A percentile compares a stretch with the other conserved stretches of the same genome.
phyloP scores from a whole-genome alignment of 2,888 invertebrate species.

The Eumerus sabulonum region DNA sequence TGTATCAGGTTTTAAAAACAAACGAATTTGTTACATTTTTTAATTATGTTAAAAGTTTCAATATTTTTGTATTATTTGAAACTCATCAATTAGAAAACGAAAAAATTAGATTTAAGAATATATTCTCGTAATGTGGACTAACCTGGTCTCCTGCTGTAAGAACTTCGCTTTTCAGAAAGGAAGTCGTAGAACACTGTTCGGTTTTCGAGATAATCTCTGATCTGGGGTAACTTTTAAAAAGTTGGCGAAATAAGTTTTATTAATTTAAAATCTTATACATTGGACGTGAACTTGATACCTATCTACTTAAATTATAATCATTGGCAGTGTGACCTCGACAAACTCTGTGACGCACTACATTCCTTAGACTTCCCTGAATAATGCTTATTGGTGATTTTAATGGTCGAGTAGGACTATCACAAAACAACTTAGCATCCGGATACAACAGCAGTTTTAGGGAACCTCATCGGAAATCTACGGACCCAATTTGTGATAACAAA shows the following conservation, averaged over 20 bases:
- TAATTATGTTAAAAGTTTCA: too few relatives aligned
- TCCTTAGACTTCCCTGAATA: not conserved
- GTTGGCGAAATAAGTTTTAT: conserved; percentile 4
- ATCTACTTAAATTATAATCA: conserved; percentile 1
- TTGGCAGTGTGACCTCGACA: conserved; percentile 5
- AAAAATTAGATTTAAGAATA: too few relatives aligned
- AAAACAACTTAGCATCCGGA: conserved; percentile 9
- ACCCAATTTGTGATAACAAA: conserved; percentile 3
- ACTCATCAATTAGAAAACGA: too few relatives aligned
- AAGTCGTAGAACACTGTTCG: not conserved
- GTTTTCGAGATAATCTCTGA: not conserved
- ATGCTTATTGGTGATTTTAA: too few relatives aligned
- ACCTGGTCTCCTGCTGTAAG: too few relatives aligned
- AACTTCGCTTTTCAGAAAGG: too few relatives aligned
- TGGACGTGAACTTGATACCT: too few relatives aligned
- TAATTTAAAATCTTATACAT: not conserved
- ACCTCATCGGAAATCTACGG: not conserved
- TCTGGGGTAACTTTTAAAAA: not conserved
- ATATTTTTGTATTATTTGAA: too few relatives aligned
- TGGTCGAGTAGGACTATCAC: too few relatives aligned
- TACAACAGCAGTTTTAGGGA: not conserved
- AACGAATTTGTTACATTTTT: too few relatives aligned
- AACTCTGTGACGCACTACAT: not conserved
- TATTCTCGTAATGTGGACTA: too few relatives aligned
- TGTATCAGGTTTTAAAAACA: too few relatives aligned